Evolutionary conservation across 2,888 invertebrate species (phyloP).

Genomic region (Cephus rjabovi): DNA sequence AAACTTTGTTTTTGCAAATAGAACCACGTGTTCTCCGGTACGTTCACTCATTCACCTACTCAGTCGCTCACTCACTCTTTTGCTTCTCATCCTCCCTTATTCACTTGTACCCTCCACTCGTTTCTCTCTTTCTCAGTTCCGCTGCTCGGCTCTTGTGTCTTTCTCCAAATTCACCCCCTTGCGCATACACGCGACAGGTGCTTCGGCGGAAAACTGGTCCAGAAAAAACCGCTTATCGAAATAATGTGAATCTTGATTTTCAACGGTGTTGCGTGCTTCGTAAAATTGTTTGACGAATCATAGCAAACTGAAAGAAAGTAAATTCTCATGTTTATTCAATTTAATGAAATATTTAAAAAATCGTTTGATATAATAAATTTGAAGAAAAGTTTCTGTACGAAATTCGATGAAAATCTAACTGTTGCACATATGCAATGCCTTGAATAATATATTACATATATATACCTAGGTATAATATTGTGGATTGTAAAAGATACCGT

Average conservation of each 20-base stretch:
- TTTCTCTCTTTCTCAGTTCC: slow-evolving; percentile 28
- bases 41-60: slow-evolving; percentile 23
- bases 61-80: not conserved
- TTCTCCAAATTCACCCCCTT: slow-evolving; percentile 38
- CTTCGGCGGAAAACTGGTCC: slow-evolving; percentile 12
- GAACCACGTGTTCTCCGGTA: slow-evolving; percentile 53
- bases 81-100: not conserved
- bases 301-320: not conserved
- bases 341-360: not conserved
- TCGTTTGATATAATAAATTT: not conserved
- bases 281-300: not conserved
- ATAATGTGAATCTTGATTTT: not conserved
- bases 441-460: not conserved
- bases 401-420: not conserved
- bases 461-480: not conserved
- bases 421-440: not conserved
- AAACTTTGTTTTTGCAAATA: slow-evolving; percentile 65
- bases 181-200: slow-evolving; percentile 57
- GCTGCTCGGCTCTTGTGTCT: slow-evolving; percentile 21
- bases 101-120: slow-evolving; percentile 28
- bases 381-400: not conserved
- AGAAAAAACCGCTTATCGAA: not conserved
- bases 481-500: not conserved
- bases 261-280: not conserved
- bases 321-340: not conserved